Evolutionary conservation across 2,113 vertebrate species (phyloP), one percentile per base, ranked within the genome.

Genomic region (Struthidea cinerea): DNA sequence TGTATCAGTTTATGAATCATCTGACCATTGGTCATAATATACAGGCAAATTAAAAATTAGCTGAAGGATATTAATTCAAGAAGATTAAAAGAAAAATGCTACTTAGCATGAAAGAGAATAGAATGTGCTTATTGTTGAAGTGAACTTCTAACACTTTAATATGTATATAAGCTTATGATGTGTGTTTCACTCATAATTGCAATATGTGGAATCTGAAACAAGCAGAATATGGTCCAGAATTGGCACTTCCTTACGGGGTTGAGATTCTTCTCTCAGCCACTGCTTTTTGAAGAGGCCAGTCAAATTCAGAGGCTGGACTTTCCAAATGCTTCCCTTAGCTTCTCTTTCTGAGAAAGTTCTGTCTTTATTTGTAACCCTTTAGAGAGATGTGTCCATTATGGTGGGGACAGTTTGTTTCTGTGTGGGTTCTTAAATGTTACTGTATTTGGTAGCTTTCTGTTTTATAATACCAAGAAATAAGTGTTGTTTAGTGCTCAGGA

Each of bases 31-130:
- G 93, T 96, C 87, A 97, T 95, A 89, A 94, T 82, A 83, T 70
- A 75, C 50, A 63, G 56, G 39, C 22, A 7, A 95, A 91, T 90
- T 77, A 84, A 93, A 94, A 95, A 91, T 93, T 93, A 96, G 87
- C 93, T 95, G 68, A 83, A 61, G 68, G 83, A 77, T 96, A 95
- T 91, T 95, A 91, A 97, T 97, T 97, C 92, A 93, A 91, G 93
- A 87, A 93, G 93, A 97, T 95, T 84, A 96, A 96, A 92, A 95
- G 89, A 68, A 79, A 82, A 81, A 55, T 69, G 7, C 41, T 84
- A 46, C 41, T 95, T 85, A 53, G 52, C 16, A 79, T 84, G 83
- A 55, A 76, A 82, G 46, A 69, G 53, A 91, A 76, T 57, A 53
- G 41, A 91, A 91, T 61, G 22, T 65, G 16, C 18, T 87, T 50